Base-by-base conservation (phyloP, 2,113 vertebrate species). In the Scomber japonicus region DNA sequence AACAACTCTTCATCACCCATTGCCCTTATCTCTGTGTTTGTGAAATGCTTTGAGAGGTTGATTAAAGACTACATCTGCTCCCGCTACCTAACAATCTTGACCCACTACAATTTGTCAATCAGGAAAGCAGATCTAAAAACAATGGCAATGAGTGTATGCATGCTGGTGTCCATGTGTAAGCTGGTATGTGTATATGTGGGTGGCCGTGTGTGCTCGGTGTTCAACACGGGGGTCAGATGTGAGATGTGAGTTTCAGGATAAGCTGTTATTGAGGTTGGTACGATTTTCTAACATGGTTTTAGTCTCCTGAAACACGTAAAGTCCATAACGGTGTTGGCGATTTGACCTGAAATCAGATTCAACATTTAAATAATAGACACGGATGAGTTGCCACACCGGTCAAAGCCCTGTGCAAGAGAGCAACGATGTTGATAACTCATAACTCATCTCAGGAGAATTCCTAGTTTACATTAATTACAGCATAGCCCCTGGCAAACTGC, bases 381-480 rank as follows among this genome's bases (percentile, higher is more conserved):
- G n/a, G 59, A 81, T 74, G 53, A 71, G 64, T 62, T 60, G 44
- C 64, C 71, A 55, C 44, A 71, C 12, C 3, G 31, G 86, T 82
- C 67, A 51, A 75, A 80, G 44, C 48, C 17, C 64, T 44, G 57
- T 46, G 14, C 62, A 62, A 71, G 27, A 75, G 27, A 85, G 82
- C 62, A 72, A 64, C 54, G 62, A 30, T 30, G 75, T 93, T 95
- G 94, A 95, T 91, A 94, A 93, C 92, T 93, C 85, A 89, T 91
- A 95, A 91, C 65, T 84, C 88, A 76, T 93, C 94, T 94, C 93
- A 21, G 74, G 90, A 93, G 93, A 91, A 93, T 85, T 90, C 72
- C 74, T 78, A 84, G 89, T 95, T 96, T 96, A 94, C 92, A 94
- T 95, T 95, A 95, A 96, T 96, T 95, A 95, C 91, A 91, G 84